Base-by-base conservation (phyloP, 2,888 invertebrate genomes). In the Conus canariensis region DNA sequence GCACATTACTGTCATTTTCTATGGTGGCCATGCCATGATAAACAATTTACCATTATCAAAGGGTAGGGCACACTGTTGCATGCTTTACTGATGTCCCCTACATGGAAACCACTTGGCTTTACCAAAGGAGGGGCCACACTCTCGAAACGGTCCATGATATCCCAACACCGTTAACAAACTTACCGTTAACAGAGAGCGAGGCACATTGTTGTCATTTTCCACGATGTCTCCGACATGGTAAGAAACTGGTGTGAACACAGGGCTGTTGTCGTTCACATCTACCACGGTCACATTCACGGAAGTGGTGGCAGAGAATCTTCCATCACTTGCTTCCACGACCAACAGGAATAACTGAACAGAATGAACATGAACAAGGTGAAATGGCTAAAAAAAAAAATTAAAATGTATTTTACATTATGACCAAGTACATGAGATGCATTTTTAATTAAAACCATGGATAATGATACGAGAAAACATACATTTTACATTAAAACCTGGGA, bases 211-310 rank as follows among this genome's bases (percentile, higher is more conserved):
- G 45, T 93, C 93, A 70, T 95, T 94, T 88, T 94, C 94, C 12
- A 94, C 92, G 9, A 94, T 91, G 90, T 93, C 87, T 1, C 86
- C 88, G 9, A 95, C 92, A 30, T 91, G 88, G 88, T 95, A 94
- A 5, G 92, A 90, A 5, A 90, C 80, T 80, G 93, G 90, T 97
- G 98, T 98, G 97, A 99, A 99, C 94, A 98, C 98, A 5, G 99
- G 99, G 85, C 99, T 98, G 97, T 99, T 99, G 97, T 99, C 99
- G 97, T 99, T 99, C 93, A 99, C 99, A 96, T 99, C 99, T 95
- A 99, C 98, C 9, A 96, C 94, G 58, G 93, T 92, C 1, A 96
- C 94, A 70, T 94, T 93, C 22, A 96, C 96, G 30, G 92, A 92
- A 0, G 96, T 94, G 10, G 92, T 93, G 88, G 93, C 94, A 80